Base-by-base conservation (phyloP, 53 echinoderm and acorn worm genomes). In the Arbacia lixula region DNA sequence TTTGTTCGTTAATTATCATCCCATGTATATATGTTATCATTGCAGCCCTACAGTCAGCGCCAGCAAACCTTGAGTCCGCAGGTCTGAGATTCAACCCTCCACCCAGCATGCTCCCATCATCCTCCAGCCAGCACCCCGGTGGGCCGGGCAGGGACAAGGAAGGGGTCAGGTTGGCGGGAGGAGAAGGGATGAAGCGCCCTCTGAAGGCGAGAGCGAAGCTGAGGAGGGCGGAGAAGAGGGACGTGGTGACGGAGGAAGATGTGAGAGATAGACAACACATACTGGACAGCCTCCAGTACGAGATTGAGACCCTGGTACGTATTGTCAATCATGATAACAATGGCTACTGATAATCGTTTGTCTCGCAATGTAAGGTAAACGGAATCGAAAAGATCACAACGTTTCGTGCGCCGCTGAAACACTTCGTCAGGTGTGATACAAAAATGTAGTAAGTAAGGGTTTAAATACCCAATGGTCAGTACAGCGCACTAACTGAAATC, bases 261-360 rank as follows among this genome's bases (percentile, higher is more conserved):
- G 62, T 95, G 28, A 68, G 16, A 10, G 85, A 89, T 12, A 90
- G 99, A 22, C 99, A 99, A 58, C 64, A 92, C 41, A 46, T 99
- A 4, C 82, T 99, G 60, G 91, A 99, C 54, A 89, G 92, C 38
- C 81, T 99, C 3, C 99, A 99, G 87, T 99, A 99, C 66, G 94
- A 99, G 81, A 94, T 99, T 12, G 92, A 99, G 68, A 99, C 94
- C 55, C 42, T 99, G 91, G 99, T 99, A 83, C 90, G 88, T 12
- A 57, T 46, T 14, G 46, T 46, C 46, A 14, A 14, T 46, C 8
- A 10, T 46, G 46, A 46, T 46, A 14, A 46, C 14, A 14, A 57
- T 46, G 46, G 46, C 14, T 8, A 46, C 14, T 10, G 46, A 10
- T 46, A 14, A 46, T 75, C 19, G 16, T 51, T n/a, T n/a, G n/a